A percentile compares a stretch with the other conserved stretches of the same genome.
Evolutionary conservation across 2,888 invertebrate species (phyloP).

Genomic region (Apamea crenata): DNA sequence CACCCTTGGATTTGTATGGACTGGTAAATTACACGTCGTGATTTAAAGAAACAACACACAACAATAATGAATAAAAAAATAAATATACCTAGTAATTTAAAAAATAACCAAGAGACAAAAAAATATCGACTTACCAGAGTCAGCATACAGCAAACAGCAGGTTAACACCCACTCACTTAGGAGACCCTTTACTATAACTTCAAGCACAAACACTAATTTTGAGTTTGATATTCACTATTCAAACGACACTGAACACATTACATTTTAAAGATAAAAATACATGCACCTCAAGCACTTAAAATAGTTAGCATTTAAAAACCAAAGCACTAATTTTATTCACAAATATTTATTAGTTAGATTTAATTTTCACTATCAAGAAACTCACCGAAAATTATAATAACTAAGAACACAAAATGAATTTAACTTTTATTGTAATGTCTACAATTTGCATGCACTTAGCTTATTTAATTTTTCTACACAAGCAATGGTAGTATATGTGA

Average conservation of each 20-base stretch:
- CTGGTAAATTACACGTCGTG: too few species aligned
- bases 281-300: not conserved
- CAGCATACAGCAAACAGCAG: not conserved
- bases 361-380: not conserved
- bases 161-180: not conserved
- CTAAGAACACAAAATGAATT: too few species aligned
- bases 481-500: too few species aligned
- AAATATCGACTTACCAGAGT: not conserved
- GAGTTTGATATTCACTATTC: not conserved
- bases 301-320: not conserved
- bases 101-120: too few species aligned
- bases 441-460: too few species aligned
- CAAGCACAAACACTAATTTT: not conserved
- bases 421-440: too few species aligned
- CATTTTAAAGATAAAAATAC: not conserved
- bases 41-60: too few species aligned
- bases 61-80: too few species aligned
- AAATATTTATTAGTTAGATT: not conserved
- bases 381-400: not conserved
- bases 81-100: too few species aligned
- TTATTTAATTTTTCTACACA: too few species aligned
- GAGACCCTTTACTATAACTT: too few species aligned
- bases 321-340: not conserved
- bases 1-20: too few species aligned
- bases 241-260: not conserved